These are phyloP conservation scores for Megaustenia siamemsis DNA, from an alignment of 2,888 invertebrate genomes.

Conservation along the genomic window DNA sequence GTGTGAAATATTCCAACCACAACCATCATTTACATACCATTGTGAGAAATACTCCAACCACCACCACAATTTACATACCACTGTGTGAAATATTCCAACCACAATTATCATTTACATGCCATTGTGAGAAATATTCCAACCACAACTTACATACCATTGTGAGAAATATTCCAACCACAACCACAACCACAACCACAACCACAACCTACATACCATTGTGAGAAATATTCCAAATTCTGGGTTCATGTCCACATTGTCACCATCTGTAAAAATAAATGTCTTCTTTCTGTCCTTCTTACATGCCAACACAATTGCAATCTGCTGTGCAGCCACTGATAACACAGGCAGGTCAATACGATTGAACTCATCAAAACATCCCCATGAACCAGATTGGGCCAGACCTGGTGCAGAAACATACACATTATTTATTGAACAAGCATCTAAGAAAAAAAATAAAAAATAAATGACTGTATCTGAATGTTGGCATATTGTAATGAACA, in stretches of 20 bases:
- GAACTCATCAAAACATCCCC: slow-evolving; percentile 81
- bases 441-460: too few relatives aligned
- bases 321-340: slow-evolving; percentile 96
- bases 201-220: slow-evolving; percentile 88
- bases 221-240: slow-evolving; percentile 98
- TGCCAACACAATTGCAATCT: slow-evolving; percentile 92
- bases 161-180: too few relatives aligned
- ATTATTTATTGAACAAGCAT: too few relatives aligned
- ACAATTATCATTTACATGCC: too few relatives aligned
- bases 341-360: slow-evolving; percentile 92
- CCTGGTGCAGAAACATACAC: slow-evolving; percentile 67
- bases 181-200: not conserved
- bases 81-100: not conserved
- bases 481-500: too few relatives aligned
- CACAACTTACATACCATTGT: too few relatives aligned
- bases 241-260: slow-evolving; percentile 94
- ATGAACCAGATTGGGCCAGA: slow-evolving; percentile 80
- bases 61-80: not conserved
- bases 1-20: too few relatives aligned
- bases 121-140: too few relatives aligned
- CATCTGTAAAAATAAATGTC: slow-evolving; percentile 94
- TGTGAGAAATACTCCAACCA: not conserved
- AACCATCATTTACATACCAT: not conserved
- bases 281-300: slow-evolving; percentile 96
- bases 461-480: too few relatives aligned